Evolutionary conservation across 1,140 invertebrate species (phyloP).

Genomic region (Drosophila ananassae): DNA sequence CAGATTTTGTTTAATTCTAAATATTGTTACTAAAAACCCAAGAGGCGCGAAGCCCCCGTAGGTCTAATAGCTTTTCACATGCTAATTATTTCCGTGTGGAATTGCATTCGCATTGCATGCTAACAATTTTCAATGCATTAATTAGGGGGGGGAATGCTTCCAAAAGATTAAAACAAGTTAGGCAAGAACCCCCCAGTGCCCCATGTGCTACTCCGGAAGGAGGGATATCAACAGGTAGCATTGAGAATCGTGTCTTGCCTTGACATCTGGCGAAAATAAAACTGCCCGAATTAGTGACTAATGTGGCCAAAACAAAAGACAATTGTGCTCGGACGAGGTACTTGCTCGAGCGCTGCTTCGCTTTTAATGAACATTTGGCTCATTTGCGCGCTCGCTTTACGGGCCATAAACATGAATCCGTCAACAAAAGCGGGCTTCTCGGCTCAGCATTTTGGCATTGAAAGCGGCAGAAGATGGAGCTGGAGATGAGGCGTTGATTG

Average conservation of each 20-base stretch:
- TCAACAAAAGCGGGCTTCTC: constrained; percentile 61
- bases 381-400: constrained; percentile 51
- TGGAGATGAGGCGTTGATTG: constrained; percentile 48
- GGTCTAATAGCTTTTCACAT: constrained; percentile 18
- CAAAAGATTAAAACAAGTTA: background rate
- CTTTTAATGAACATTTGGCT: constrained; percentile 59
- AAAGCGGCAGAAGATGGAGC: constrained; percentile 43
- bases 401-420: constrained; percentile 51
- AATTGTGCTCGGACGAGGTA: constrained; percentile 55
- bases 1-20: background rate
- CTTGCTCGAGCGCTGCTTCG: constrained; percentile 24
- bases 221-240: constrained; percentile 8
- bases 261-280: constrained; percentile 43
- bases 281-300: constrained; percentile 51
- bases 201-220: background rate
- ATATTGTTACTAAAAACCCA: background rate
- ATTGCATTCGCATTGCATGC: constrained; percentile 23
- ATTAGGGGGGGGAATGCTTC: constrained; percentile 24
- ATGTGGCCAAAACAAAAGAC: constrained; percentile 54
- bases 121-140: constrained; percentile 48
- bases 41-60: background rate
- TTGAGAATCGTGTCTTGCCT: constrained; percentile 22
- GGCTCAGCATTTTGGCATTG: constrained; percentile 60
- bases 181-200: background rate
- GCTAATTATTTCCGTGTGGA: constrained; percentile 46